Percentiles rank a stretch among this genome's conserved stretches.
These are phyloP conservation scores for Lepeophtheirus nordmannii DNA, from an alignment of 2,888 invertebrate genomes.

Conservation along the genomic window DNA sequence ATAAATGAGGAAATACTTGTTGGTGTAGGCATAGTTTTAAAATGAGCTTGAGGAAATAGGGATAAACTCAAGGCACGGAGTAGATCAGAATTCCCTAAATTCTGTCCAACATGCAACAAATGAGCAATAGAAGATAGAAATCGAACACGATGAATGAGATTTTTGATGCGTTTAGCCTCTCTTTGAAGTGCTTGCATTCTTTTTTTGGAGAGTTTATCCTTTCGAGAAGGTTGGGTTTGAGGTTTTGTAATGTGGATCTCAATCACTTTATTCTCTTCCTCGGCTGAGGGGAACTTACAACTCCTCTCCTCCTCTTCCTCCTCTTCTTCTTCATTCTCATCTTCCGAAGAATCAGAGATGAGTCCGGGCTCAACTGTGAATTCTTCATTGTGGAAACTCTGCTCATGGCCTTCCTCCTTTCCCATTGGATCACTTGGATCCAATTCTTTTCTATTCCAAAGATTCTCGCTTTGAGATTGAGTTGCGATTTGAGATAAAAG, in stretches of 20 bases:
- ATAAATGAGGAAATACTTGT: neutral
- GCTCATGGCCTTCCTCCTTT: neutral
- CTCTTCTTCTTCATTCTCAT: neutral
- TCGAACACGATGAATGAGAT: neutral
- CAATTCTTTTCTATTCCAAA: neutral
- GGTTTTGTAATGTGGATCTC: neutral
- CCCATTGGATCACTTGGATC: constrained; percentile 3
- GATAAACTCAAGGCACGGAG: neutral
- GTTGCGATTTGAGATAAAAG: too few species aligned
- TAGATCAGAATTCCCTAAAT: neutral
- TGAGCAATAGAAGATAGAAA: neutral
- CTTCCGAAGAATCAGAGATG: neutral
- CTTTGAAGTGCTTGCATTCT: neutral
- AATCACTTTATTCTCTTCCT: neutral
- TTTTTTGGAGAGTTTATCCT: neutral
- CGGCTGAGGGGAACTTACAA: neutral
- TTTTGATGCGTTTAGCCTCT: neutral
- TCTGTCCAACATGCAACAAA: neutral
- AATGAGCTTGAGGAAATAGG: neutral
- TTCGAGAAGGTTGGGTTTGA: neutral
- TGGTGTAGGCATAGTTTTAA: neutral
- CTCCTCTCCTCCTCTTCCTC: neutral
- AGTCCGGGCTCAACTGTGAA: neutral
- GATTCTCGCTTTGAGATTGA: neutral
- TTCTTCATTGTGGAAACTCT: neutral